Base-by-base conservation (phyloP, 1,140 invertebrate species). In the Calliphora vicina region DNA sequence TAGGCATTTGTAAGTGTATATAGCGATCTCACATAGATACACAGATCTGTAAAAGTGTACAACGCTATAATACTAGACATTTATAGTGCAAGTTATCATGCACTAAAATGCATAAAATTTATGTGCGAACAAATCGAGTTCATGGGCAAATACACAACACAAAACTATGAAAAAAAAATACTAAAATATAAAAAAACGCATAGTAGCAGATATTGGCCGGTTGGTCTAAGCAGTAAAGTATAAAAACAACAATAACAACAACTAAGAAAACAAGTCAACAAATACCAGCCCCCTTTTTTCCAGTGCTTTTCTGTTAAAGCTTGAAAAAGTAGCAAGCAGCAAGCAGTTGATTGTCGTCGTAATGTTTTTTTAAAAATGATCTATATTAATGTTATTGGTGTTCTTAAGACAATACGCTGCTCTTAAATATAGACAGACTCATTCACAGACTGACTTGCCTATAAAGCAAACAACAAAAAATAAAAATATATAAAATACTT, bases 211-310 rank as follows among this genome's bases (percentile, higher is more conserved):
- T n/a, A 35, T 42, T 76, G 73, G 73, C 73, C 73, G 35, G 13
- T 67, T 67, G 61, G n/a, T 67, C n/a, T 23, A 67, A 67, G 12
- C 50, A 61, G 15, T 57, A n/a, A 57, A 17, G 17, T 0, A 29
- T 3, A 29, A 29, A 29, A 29, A 29, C 2, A 35, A 35, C n/a
- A n/a, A n/a, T n/a, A n/a, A n/a, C n/a, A n/a, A n/a, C n/a, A n/a
- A n/a, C n/a, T n/a, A 50, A 50, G 15, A 67, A 67, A 67, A 25
- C 17, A 23, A 67, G 8, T 23, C 6, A 67, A 67, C n/a, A 67
- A 20, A 67, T 76, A 76, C 73, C 73, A 76, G 73, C 73, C 73
- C 73, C 73, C 73, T 76, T 76, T 76, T 76, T 76, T n/a, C n/a
- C n/a, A n/a, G n/a, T n/a, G n/a, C n/a, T n/a, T n/a, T 35, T 67